Percentiles rank a stretch among this genome's conserved stretches.
Evolutionary conservation across 2,888 invertebrate species (phyloP).

Genomic region (Bimastos eiseni): DNA sequence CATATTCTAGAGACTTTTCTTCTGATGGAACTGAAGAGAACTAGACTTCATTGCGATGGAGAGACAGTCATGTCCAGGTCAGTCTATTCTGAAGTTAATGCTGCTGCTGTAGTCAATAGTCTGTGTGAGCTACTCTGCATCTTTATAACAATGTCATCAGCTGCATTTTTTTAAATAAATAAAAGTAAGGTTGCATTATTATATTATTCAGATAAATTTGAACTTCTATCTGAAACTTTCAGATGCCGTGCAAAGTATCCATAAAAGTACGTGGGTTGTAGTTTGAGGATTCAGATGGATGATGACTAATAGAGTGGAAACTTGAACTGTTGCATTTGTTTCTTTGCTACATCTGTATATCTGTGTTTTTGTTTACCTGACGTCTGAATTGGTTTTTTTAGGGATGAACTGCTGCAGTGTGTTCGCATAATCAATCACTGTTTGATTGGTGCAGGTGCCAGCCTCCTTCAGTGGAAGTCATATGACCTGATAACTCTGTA

Average conservation of each 20-base stretch:
- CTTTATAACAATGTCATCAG: background rate
- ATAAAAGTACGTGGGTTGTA: background rate
- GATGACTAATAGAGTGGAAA: background rate
- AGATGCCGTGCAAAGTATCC: background rate
- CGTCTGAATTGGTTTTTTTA: slow-evolving; percentile 52
- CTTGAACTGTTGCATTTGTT: background rate
- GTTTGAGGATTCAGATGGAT: background rate
- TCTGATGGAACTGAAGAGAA: slow-evolving; percentile 69
- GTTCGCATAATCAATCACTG: slow-evolving; percentile 73
- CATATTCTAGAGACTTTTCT: slow-evolving; percentile 67
- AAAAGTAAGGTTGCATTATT: too few species aligned
- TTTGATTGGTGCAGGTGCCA: slow-evolving; percentile 70
- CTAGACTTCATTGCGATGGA: slow-evolving; percentile 31
- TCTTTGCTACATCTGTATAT: background rate
- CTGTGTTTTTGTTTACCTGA: background rate
- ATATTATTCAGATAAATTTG: too few species aligned
- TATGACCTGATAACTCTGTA: slow-evolving; percentile 27
- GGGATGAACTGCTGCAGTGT: slow-evolving; percentile 73
- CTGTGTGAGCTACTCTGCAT: too few species aligned
- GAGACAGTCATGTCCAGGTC: background rate
- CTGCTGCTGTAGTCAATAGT: background rate
- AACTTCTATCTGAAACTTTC: background rate
- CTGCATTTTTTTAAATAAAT: too few species aligned
- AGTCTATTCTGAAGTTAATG: background rate
- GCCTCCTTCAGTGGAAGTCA: slow-evolving; percentile 74